phyloP scores from a whole-genome alignment of 2,113 vertebrate species.

The Callochromis pleurospilus region DNA sequence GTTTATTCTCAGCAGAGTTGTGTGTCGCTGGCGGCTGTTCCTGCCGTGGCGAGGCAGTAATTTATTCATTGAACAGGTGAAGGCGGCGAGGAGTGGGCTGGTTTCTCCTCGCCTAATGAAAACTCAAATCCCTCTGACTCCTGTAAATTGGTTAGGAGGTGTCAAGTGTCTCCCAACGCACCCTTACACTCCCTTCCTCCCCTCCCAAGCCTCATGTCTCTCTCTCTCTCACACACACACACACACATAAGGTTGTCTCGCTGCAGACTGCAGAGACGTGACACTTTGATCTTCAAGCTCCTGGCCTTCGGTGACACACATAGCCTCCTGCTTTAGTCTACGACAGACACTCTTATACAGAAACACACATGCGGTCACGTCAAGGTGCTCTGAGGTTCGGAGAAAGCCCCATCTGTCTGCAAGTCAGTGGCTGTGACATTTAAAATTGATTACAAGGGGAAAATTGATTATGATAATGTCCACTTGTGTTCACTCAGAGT shows the following conservation, averaged over 20 bases:
- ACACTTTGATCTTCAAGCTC: slow-evolving; percentile 7
- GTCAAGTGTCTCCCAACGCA: slow-evolving; percentile 35
- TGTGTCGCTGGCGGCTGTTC: slow-evolving; percentile 9
- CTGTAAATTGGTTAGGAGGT: slow-evolving; percentile 58
- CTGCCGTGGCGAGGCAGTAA: slow-evolving; percentile 4
- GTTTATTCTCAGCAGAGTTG: neutral
- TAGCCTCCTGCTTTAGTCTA: neutral
- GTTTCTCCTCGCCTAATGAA: slow-evolving; percentile 45
- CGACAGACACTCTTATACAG: neutral
- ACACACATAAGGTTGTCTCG: neutral
- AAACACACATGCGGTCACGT: neutral
- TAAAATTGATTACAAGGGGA: slow-evolving; percentile 16
- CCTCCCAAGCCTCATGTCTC: neutral
- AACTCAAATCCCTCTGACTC: slow-evolving; percentile 53
- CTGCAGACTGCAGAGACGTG: neutral
- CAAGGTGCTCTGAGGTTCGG: neutral
- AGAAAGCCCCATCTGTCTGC: neutral
- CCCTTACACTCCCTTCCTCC: neutral
- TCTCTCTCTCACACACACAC: neutral
- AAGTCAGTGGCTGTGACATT: slow-evolving; percentile 8
- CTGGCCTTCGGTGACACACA: neutral
- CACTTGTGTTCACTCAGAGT: neutral
- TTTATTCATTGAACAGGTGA: slow-evolving; percentile 67
- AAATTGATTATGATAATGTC: slow-evolving; percentile 26
- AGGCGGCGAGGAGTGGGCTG: slow-evolving; percentile 7